phyloP scores from a whole-genome alignment of 2,888 invertebrate genomes.

The Andrena praecox region DNA sequence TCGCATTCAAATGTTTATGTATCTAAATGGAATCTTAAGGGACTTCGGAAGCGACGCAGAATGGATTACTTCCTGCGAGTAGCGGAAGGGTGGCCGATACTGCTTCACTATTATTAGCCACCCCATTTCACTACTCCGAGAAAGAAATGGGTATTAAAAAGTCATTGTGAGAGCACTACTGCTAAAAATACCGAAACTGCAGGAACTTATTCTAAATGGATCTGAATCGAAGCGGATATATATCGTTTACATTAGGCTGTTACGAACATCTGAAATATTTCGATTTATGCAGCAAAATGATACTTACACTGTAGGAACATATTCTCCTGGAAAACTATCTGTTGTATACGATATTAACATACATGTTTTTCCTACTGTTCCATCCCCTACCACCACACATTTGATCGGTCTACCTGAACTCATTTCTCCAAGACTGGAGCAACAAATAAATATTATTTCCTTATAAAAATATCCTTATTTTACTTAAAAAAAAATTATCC shows the following conservation, averaged over 20 bases:
- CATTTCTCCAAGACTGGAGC: conserved; percentile 86
- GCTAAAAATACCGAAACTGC: conserved; percentile 1
- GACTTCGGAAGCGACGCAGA: conserved; percentile 66
- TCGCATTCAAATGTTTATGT: not conserved
- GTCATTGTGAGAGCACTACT: conserved; percentile 5
- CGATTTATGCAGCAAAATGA: not conserved
- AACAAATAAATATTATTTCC: conserved; percentile 42
- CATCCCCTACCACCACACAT: conserved; percentile 97
- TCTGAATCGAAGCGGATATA: not conserved
- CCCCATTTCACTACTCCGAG: conserved; percentile 71
- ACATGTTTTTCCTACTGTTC: conserved; percentile 97
- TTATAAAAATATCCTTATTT: not conserved
- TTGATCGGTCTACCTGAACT: conserved; percentile 97
- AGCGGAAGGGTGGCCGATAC: conserved; percentile 70
- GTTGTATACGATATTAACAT: conserved; percentile 97
- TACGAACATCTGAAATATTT: conserved; percentile 6
- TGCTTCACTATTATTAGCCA: conserved; percentile 79
- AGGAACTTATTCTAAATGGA: not conserved
- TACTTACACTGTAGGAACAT: conserved; percentile 97
- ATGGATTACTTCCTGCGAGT: conserved; percentile 78
- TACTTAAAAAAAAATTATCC: not conserved
- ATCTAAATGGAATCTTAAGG: not conserved
- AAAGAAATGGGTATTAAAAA: conserved; percentile 71
- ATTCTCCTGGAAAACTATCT: conserved; percentile 97
- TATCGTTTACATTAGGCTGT: not conserved